A percentile compares a stretch with the other conserved stretches of the same genome.
phyloP scores from a whole-genome alignment of 2,888 invertebrate species.

The Hemaris fuciformis region DNA sequence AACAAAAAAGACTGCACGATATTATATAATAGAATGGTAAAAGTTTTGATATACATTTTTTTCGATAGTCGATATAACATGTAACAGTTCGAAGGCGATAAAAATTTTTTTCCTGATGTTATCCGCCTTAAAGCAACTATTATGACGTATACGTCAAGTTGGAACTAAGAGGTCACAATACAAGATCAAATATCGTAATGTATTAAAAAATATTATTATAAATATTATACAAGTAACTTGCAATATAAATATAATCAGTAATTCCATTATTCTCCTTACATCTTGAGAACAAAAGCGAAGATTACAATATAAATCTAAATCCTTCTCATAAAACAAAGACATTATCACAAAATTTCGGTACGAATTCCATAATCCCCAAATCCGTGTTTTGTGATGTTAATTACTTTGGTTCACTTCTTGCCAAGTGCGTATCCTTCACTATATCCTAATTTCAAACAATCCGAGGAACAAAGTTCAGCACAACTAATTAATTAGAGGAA shows the following conservation, averaged over 20 bases:
- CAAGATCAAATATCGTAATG: no score
- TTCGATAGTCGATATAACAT: no score
- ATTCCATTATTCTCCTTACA: neutral
- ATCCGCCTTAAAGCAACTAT: no score
- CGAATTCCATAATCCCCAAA: neutral
- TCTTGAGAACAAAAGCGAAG: neutral
- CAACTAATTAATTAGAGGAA: conserved; percentile 39
- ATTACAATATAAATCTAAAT: neutral
- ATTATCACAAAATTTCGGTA: conserved; percentile 16
- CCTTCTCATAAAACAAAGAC: neutral
- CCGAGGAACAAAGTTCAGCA: conserved; percentile 22
- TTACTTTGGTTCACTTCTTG: neutral
- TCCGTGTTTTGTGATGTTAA: neutral
- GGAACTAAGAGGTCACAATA: no score
- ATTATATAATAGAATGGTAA: no score
- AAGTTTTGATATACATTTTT: no score
- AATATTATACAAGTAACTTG: no score
- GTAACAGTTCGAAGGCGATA: no score
- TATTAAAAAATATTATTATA: no score
- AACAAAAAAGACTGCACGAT: no score
- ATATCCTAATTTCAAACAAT: conserved; percentile 24
- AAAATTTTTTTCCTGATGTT: no score
- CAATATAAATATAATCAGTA: neutral
- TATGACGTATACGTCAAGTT: no score
- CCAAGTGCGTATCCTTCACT: conserved; percentile 13